Conservation (phyloP, 2,113 vertebrate genomes). For the Pseudorasbora parva region DNA sequence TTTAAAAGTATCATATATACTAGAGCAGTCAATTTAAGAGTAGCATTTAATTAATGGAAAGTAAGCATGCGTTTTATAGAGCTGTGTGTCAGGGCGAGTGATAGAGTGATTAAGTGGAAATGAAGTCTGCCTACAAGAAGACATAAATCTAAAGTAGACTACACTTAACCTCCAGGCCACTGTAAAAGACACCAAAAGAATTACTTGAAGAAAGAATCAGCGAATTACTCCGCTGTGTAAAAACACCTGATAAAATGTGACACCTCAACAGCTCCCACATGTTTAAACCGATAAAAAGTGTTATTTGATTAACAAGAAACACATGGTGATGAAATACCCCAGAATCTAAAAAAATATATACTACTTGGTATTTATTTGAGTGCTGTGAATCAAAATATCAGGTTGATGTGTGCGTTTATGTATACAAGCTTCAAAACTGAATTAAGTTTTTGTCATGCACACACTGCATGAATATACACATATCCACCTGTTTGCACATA, state of each 20-base stretch:
- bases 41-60: slow-evolving; percentile 81
- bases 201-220: not conserved
- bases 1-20: slow-evolving; percentile 67
- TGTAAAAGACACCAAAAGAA: slow-evolving; percentile 24
- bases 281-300: not conserved
- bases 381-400: not conserved
- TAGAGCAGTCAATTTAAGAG: slow-evolving; percentile 70
- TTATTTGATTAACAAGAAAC: slow-evolving; percentile 4
- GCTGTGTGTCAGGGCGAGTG: slow-evolving; percentile 68
- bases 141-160: slow-evolving; percentile 74
- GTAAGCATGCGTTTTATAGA: slow-evolving; percentile 80
- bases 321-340: not conserved
- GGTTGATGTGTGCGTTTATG: no score
- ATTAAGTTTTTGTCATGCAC: no score
- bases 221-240: not conserved
- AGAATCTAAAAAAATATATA: not conserved
- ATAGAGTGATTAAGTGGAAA: slow-evolving; percentile 77
- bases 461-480: no score
- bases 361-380: not conserved
- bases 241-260: slow-evolving; percentile 27
- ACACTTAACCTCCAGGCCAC: slow-evolving; percentile 71
- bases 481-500: no score
- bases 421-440: no score
- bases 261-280: not conserved
- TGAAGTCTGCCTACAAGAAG: slow-evolving; percentile 77